phyloP scores from a whole-genome alignment of 2,113 vertebrate species.

The Trematomus loennbergii region DNA sequence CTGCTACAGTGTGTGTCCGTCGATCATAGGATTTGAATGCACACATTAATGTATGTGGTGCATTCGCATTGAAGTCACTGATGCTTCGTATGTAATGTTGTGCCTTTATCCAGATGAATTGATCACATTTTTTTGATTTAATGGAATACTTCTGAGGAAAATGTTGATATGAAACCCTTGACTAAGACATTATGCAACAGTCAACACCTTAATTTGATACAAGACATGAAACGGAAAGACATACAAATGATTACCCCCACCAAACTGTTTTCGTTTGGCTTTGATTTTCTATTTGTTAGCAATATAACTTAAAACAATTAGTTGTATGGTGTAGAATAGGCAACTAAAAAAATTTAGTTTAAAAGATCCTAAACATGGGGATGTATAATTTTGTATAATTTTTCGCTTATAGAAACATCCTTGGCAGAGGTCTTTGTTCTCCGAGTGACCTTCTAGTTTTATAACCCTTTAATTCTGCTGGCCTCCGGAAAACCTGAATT shows the following conservation, averaged over 20 bases:
- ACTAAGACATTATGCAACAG: background rate
- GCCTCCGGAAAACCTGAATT: constrained; percentile 15
- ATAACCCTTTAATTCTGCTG: background rate
- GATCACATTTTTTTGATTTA: constrained; percentile 22
- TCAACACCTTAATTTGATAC: background rate
- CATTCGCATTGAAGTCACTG: background rate
- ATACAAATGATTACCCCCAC: no score
- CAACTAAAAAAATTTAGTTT: no score
- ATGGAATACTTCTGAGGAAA: constrained; percentile 35
- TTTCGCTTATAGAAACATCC: no score
- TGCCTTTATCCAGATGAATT: constrained; percentile 20
- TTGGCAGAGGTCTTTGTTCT: no score
- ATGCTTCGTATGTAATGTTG: constrained; percentile 13
- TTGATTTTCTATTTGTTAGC: no score
- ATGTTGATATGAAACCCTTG: constrained; percentile 5
- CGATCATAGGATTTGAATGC: background rate
- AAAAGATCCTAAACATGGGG: no score
- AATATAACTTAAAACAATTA: no score
- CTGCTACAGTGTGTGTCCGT: constrained; percentile 18
- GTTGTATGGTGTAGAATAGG: no score
- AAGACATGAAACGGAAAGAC: no score
- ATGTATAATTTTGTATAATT: no score
- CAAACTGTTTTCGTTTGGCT: no score
- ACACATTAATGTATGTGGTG: constrained; percentile 6
- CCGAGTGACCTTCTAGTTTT: no score